These are phyloP conservation scores for Dromiciops gliroides DNA, from an alignment of 2,113 vertebrate genomes.

Conservation along the genomic window DNA sequence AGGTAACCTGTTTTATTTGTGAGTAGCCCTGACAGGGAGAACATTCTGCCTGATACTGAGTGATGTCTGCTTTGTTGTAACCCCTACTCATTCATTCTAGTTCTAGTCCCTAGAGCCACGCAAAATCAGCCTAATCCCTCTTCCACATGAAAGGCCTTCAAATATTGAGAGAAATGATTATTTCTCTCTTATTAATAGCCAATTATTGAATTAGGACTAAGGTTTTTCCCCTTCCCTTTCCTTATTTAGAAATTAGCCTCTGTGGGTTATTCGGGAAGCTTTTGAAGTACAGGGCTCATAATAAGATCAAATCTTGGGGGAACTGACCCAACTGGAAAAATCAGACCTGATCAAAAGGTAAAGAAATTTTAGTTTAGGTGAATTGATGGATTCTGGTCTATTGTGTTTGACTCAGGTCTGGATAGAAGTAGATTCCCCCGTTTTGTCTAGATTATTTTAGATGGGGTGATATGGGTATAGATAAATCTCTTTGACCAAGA, in stretches of 20 bases:
- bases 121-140: slow-evolving; percentile 34
- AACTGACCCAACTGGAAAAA: no score
- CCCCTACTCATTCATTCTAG: slow-evolving; percentile 61
- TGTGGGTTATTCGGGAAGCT: no score
- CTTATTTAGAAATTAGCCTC: slow-evolving; percentile 38
- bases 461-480: no score
- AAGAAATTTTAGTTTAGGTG: no score
- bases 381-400: no score
- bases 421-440: no score
- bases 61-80: slow-evolving; percentile 60
- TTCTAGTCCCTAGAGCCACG: slow-evolving; percentile 58
- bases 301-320: no score
- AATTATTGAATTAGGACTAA: slow-evolving; percentile 22
- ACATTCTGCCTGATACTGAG: slow-evolving; percentile 43
- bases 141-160: slow-evolving; percentile 73
- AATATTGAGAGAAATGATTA: slow-evolving; percentile 57
- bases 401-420: no score
- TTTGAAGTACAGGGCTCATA: no score
- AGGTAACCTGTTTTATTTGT: slow-evolving; percentile 45
- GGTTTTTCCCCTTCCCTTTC: not conserved
- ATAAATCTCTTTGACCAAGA: no score
- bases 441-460: no score
- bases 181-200: not conserved
- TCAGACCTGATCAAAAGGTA: no score
- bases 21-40: slow-evolving; percentile 52